Percentiles rank a stretch among this genome's conserved stretches.
These are phyloP conservation scores for Promerops cafer DNA, from an alignment of 2,113 vertebrate genomes.

Conservation along the genomic window DNA sequence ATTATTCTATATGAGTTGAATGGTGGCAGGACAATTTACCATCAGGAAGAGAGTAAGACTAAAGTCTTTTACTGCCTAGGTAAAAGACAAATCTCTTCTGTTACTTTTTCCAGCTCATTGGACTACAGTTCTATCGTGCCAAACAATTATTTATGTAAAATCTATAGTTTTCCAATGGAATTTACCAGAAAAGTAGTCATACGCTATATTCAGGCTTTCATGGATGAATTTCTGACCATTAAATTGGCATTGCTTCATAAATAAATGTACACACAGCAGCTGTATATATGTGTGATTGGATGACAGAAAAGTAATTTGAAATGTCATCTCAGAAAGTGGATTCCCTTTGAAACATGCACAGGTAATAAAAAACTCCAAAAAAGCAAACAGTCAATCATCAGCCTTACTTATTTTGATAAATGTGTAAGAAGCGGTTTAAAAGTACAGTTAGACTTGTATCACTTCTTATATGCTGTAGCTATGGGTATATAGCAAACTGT, in stretches of 20 bases:
- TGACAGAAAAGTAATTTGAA: background rate
- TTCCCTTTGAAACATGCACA: background rate
- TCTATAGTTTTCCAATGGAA: background rate
- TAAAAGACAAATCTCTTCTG: background rate
- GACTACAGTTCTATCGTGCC: background rate
- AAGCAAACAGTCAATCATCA: background rate
- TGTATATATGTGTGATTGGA: background rate
- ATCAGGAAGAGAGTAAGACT: background rate
- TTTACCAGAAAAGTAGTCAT: background rate
- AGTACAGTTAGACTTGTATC: background rate
- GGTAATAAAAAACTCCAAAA: background rate
- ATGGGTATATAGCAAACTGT: background rate
- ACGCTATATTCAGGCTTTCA: background rate
- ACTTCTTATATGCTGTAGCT: background rate
- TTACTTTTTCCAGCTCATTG: background rate
- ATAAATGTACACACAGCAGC: background rate
- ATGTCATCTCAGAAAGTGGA: background rate
- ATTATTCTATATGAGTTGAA: background rate
- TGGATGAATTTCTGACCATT: background rate
- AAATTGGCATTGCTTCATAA: background rate
- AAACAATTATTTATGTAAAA: background rate
- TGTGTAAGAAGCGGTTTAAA: background rate
- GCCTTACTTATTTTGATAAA: background rate
- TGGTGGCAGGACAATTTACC: background rate
- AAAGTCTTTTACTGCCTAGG: background rate